Percentiles rank a stretch among this genome's conserved stretches.
Conservation (phyloP, 92 coral and sea anemone species). For the Phenganax subtilis region DNA sequence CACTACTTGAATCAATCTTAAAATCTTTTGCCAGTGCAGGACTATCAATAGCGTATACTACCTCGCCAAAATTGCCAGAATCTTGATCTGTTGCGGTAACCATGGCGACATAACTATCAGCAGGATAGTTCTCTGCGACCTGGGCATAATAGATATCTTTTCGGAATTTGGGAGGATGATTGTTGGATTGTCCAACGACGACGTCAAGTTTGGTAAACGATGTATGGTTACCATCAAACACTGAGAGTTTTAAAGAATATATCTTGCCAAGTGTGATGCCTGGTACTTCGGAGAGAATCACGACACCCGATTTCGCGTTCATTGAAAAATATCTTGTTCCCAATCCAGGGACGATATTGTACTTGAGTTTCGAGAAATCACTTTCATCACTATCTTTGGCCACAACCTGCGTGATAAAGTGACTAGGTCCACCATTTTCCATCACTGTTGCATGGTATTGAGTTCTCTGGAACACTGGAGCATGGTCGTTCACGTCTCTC, state of each 20-base stretch:
- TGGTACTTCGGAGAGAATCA: slow-evolving; percentile 67
- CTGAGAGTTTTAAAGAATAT: slow-evolving; percentile 65
- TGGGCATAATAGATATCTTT: slow-evolving; percentile 64
- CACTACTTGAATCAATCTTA: slow-evolving; percentile 75
- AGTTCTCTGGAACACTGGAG: slow-evolving; percentile 75
- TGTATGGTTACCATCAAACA: slow-evolving; percentile 64
- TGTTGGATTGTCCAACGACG: slow-evolving; percentile 88
- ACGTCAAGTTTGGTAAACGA: slow-evolving; percentile 69
- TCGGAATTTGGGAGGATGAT: slow-evolving; percentile 80
- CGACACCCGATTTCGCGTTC: slow-evolving; percentile 74
- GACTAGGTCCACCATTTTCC: slow-evolving; percentile 88
- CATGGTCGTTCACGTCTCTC: slow-evolving; percentile 82
- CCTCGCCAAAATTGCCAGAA: slow-evolving; percentile 74
- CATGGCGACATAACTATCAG: slow-evolving; percentile 87
- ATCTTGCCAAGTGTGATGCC: slow-evolving; percentile 81
- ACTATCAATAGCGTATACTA: slow-evolving; percentile 78
- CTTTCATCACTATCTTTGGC: slow-evolving; percentile 89
- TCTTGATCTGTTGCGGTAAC: slow-evolving; percentile 91
- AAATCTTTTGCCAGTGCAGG: slow-evolving; percentile 71
- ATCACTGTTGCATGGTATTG: slow-evolving; percentile 82
- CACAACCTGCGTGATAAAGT: slow-evolving; percentile 84
- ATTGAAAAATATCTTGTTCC: slow-evolving; percentile 66
- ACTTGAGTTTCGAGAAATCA: slow-evolving; percentile 63
- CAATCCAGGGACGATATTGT: slow-evolving; percentile 62
- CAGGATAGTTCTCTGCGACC: slow-evolving; percentile 82